Evolutionary conservation across 2,888 invertebrate genomes (phyloP).

Genomic region (Charanyca ferruginea): DNA sequence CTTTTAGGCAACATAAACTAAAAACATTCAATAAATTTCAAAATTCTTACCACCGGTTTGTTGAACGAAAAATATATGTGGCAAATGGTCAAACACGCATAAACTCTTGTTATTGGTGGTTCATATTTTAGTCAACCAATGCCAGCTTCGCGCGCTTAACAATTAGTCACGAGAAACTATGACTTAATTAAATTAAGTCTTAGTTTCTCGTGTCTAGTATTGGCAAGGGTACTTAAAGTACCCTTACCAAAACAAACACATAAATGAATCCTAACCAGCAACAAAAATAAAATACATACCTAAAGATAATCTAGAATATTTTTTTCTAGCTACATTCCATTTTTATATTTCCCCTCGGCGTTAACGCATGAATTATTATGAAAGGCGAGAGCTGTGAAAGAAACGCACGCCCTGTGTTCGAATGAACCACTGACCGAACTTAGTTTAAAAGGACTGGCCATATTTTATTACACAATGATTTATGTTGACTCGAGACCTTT

Average conservation of each 20-base stretch:
- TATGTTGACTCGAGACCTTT: slow-evolving; percentile 41
- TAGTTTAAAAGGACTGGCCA: slow-evolving; percentile 45
- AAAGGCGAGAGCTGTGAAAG: slow-evolving; percentile 74
- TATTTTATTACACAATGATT: slow-evolving; percentile 55
- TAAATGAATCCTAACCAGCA: slow-evolving; percentile 3
- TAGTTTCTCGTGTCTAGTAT: too few species aligned
- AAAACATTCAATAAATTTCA: too few species aligned
- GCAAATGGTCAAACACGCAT: too few species aligned
- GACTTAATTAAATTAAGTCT: too few species aligned
- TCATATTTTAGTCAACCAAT: too few species aligned
- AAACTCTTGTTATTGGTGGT: too few species aligned
- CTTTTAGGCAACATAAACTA: too few species aligned
- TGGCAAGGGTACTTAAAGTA: too few species aligned
- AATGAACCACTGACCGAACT: slow-evolving; percentile 75
- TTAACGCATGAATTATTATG: slow-evolving; percentile 79
- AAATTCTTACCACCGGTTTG: too few species aligned
- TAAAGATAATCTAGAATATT: slow-evolving; percentile 33
- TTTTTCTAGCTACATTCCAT: slow-evolving; percentile 63
- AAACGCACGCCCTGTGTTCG: slow-evolving; percentile 71
- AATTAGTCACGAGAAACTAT: too few species aligned
- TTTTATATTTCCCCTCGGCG: slow-evolving; percentile 74
- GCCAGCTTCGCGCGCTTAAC: too few species aligned
- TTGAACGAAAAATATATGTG: too few species aligned
- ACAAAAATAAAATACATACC: slow-evolving; percentile 20
- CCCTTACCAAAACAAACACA: background rate